phyloP scores from a whole-genome alignment of 1,140 invertebrate species.

The Orussus abietinus region DNA sequence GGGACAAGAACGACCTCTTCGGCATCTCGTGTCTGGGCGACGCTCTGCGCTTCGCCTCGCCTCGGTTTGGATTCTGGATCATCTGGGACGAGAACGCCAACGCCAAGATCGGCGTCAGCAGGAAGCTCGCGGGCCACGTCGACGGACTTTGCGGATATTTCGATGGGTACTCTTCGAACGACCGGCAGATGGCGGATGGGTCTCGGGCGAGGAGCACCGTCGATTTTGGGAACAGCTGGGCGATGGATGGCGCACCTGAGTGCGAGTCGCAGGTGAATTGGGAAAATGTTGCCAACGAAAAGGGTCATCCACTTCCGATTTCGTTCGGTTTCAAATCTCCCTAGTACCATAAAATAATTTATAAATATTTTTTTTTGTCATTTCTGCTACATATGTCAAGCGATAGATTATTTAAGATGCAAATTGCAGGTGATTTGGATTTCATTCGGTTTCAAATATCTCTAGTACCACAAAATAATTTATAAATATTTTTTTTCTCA shows the following conservation, averaged over 20 bases:
- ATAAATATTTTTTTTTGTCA: too few species aligned
- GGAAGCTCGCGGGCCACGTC: constrained; percentile 59
- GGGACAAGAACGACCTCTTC: constrained; percentile 61
- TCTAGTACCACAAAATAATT: too few species aligned
- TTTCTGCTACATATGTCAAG: too few species aligned
- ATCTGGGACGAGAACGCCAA: constrained; percentile 66
- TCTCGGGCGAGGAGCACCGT: constrained; percentile 57
- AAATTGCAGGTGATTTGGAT: too few species aligned
- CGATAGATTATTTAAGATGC: too few species aligned
- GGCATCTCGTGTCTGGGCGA: constrained; percentile 65
- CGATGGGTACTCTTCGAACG: constrained; percentile 63
- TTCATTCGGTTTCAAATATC: too few species aligned
- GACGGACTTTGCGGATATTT: constrained; percentile 78
- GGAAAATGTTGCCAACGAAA: too few species aligned
- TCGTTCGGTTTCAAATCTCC: too few species aligned
- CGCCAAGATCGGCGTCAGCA: constrained; percentile 67
- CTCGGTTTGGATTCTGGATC: constrained; percentile 68
- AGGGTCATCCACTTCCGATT: too few species aligned
- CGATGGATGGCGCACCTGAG: constrained; percentile 45
- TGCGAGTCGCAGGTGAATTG: constrained; percentile 52
- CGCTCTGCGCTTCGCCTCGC: constrained; percentile 63
- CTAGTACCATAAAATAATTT: too few species aligned
- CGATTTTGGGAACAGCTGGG: constrained; percentile 75
- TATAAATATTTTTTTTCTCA: too few species aligned
- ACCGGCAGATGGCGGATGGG: constrained; percentile 68